Evolutionary conservation across 2,888 invertebrate genomes (phyloP), one percentile per base, ranked within the genome.

Genomic region (Nomada goodeniana): DNA sequence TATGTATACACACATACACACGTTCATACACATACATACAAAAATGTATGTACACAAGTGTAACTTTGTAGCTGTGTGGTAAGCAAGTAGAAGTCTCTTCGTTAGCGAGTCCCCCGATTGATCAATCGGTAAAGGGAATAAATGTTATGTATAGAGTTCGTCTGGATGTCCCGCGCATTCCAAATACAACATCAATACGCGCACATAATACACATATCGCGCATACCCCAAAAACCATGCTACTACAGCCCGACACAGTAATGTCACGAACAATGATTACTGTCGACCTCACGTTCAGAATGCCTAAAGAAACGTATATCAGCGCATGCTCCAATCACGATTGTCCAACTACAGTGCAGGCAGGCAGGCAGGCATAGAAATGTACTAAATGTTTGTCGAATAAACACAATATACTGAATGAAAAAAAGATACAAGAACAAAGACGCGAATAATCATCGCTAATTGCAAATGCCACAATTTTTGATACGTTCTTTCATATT

Each of bases 321-420:
- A 81, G 84, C 86, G 86, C 86, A 86, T 86, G 86, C 86, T 86
- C 86, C 84, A 76, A 86, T 83, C 83, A 76, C 60, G 70, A 78
- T 83, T 77, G 80, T 80, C 80, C 83, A 71, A 78, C 65, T 59
- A 72, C 55, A 71, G 60, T 61, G 57, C 72, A 68, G 79, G 57
- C 72, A 80, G 79, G 57, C 72, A 68, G 79, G 57, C 72, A 80
- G 79, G 63, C 72, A 80, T 79, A 68, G 79, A 80, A 78, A 79
- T 79, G 18, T 79, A 65, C 64, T 52, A 59, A 77, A 64, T 59
- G 42, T 78, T 57, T 78, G 59, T 44, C 53, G 52, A 59, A 68
- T 72, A 68, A 78, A 73, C 59, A 73, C 53, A 11, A 64, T 64
- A 64, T 23, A 47, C 20, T 64, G 15, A 71, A 65, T 69, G 26